Conservation (phyloP, 1,140 invertebrate species). For the Dendrolimus punctatus region DNA sequence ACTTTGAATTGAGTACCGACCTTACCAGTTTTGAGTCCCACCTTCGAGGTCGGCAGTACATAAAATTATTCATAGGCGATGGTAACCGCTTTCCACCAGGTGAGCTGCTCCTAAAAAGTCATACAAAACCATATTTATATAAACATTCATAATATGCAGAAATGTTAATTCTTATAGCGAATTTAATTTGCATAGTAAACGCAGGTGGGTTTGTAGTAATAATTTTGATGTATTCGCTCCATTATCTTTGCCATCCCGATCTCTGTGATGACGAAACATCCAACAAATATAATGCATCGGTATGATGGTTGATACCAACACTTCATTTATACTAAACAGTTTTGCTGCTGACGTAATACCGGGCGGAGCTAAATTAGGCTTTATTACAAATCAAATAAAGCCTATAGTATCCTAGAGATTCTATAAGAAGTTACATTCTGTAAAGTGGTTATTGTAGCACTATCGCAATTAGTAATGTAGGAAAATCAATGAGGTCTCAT, state of each 20-base stretch:
- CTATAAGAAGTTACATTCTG: not conserved
- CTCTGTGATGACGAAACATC: slow-evolving; percentile 55
- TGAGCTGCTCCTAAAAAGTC: too few species aligned
- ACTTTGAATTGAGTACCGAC: too few species aligned
- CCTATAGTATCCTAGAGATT: not conserved
- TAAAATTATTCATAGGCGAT: too few species aligned
- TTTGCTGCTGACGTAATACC: not conserved
- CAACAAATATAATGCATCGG: slow-evolving; percentile 68
- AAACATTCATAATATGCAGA: too few species aligned
- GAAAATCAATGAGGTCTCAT: slow-evolving; percentile 62
- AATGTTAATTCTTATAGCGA: too few species aligned
- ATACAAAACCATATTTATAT: too few species aligned
- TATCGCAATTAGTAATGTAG: slow-evolving; percentile 56
- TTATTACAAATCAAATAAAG: slow-evolving; percentile 14
- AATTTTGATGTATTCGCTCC: slow-evolving; percentile 45
- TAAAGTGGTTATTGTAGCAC: slow-evolving; percentile 26
- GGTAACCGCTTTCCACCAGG: too few species aligned
- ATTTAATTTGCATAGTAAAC: not conserved
- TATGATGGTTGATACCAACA: slow-evolving; percentile 45
- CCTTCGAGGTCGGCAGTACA: too few species aligned
- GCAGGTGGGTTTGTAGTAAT: slow-evolving; percentile 33
- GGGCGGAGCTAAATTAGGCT: slow-evolving; percentile 14
- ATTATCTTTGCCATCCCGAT: slow-evolving; percentile 52
- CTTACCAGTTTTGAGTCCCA: too few species aligned
- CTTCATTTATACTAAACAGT: slow-evolving; percentile 17